Percentiles rank a stretch among this genome's conserved stretches.
These are phyloP conservation scores for Strix aluco DNA, from an alignment of 2,113 vertebrate genomes.

Conservation along the genomic window DNA sequence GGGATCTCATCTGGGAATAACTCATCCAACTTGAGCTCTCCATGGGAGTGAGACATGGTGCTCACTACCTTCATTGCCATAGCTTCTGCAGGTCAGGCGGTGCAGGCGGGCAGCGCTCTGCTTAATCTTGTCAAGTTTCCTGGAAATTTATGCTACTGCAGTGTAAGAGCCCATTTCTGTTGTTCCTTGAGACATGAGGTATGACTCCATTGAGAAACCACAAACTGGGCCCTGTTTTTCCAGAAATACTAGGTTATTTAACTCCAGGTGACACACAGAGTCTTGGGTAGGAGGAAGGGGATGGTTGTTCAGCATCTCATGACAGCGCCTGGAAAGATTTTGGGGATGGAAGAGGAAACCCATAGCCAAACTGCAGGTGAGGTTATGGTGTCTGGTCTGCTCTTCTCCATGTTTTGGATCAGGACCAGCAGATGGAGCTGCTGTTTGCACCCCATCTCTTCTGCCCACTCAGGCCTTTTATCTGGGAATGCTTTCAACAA, in stretches of 20 bases:
- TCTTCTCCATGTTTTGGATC: neutral
- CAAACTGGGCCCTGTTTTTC: fast-evolving
- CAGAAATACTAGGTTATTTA: neutral
- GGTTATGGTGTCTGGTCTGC: neutral
- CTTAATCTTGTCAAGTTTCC: neutral
- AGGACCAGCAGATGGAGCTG: neutral
- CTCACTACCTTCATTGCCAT: neutral
- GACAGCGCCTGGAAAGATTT: neutral
- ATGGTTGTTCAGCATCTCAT: neutral
- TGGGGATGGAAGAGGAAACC: neutral
- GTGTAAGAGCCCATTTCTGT: neutral
- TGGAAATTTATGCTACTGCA: neutral
- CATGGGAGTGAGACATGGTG: neutral
- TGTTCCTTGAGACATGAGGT: neutral
- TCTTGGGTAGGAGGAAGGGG: neutral
- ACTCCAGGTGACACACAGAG: neutral
- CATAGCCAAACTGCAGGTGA: neutral
- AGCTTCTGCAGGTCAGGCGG: fast-evolving
- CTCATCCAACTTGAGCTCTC: neutral
- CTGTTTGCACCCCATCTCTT: neutral
- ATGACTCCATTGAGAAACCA: neutral
- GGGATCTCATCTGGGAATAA: neutral
- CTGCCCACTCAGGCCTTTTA: neutral
- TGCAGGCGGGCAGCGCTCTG: fast-evolving
- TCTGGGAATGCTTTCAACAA: neutral